Evolutionary conservation across 2,113 vertebrate genomes (phyloP), one percentile per base, ranked within the genome.

Genomic region (Astur gentilis): DNA sequence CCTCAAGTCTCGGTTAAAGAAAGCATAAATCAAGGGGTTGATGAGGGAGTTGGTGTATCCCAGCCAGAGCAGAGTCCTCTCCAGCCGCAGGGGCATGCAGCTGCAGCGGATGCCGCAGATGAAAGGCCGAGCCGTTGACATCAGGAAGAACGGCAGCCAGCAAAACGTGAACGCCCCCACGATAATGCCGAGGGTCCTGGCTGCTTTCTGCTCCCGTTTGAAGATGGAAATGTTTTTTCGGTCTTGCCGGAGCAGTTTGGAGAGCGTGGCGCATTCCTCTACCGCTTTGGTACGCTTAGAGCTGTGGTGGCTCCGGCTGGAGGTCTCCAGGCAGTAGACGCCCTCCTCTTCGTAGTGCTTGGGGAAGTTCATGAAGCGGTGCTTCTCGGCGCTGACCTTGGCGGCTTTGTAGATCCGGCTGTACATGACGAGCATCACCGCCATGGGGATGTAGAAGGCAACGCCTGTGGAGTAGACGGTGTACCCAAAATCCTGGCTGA

Each of bases 401-500:
- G 98, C 98, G 0, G 98, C 98, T 80, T 97, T 96, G 96, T 98
- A 98, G 96, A 98, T 98, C 91, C 65, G 92, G 96, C 94, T 89
- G 96, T 98, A 98, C 98, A 98, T 98, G 54, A 98, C 89, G 6
- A 98, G 97, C 98, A 98, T 98, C 93, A 98, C 98, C 0, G 98
- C 97, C 95, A 97, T 98, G 73, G 98, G 98, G 86, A 98, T 98
- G 93, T 98, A 98, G 96, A 98, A 98, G 93, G 98, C 98, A 16
- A 98, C 98, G 1, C 98, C 98, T 0, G 98, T 98, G 64, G 98
- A 98, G 96, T 98, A 98, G 7, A 98, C 95, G 0, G 98, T 98
- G 90, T 98, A 98, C 10, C 98, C 98, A 31, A 98, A 97, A 91
- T 98, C 98, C 95, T 98, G 98, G 97, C 98, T 98, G 93, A 98